phyloP scores from a whole-genome alignment of 1,140 invertebrate genomes.

The Fopius arisanus region DNA sequence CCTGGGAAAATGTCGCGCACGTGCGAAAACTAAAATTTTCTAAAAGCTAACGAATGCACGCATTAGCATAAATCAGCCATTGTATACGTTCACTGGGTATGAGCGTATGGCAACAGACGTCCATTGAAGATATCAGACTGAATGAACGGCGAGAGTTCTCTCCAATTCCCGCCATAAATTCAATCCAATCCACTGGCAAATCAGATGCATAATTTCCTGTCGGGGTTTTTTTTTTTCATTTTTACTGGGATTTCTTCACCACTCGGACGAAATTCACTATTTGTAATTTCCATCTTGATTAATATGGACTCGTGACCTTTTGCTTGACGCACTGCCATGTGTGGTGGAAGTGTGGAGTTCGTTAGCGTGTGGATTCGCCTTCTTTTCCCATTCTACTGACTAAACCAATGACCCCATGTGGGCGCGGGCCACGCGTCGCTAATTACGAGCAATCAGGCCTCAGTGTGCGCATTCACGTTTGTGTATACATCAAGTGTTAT shows the following conservation, averaged over 20 bases:
- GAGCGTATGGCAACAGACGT: background rate
- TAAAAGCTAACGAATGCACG: slow-evolving; percentile 8
- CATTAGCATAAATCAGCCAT: slow-evolving; percentile 13
- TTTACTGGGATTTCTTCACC: background rate
- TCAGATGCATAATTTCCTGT: background rate
- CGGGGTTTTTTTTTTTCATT: background rate
- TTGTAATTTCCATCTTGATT: slow-evolving; percentile 1
- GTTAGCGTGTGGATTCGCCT: background rate
- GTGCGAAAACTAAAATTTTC: background rate
- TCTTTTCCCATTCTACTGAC: slow-evolving; percentile 1
- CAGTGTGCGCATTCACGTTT: background rate
- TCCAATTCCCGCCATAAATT: background rate
- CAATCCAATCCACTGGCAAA: background rate
- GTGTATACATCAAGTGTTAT: slow-evolving; percentile 41
- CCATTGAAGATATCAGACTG: background rate
- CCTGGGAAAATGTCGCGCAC: slow-evolving; percentile 6
- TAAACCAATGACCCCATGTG: slow-evolving; percentile 50
- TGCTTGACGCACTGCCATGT: slow-evolving; percentile 1
- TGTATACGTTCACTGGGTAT: background rate
- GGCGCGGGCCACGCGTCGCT: slow-evolving; percentile 59
- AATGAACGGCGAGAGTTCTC: background rate
- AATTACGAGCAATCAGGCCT: slow-evolving; percentile 59
- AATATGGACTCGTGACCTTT: slow-evolving; percentile 10
- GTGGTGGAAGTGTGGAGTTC: background rate
- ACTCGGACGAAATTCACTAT: background rate